A percentile compares a stretch with the other conserved stretches of the same genome.
These are phyloP conservation scores for Caenorhabditis brenneri DNA, from an alignment of 1,140 invertebrate species.

Conservation along the genomic window DNA sequence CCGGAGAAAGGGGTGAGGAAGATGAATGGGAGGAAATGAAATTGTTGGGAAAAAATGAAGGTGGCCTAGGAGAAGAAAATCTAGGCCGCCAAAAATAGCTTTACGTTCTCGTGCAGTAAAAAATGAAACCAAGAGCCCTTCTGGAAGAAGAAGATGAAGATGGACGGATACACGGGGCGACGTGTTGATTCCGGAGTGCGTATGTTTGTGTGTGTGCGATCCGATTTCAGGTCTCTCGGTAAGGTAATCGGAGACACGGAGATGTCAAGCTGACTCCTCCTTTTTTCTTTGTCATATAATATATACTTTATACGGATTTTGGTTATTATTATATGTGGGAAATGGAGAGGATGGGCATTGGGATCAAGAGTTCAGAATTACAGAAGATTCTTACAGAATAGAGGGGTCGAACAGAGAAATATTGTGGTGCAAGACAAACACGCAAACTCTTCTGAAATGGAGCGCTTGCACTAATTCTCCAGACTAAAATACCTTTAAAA, in stretches of 20 bases:
- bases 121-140: not conserved
- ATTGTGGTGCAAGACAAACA: too few species aligned
- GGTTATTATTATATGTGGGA: not conserved
- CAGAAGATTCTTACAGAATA: too few species aligned
- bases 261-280: not conserved
- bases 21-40: not conserved
- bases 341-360: not conserved
- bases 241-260: constrained; percentile 33
- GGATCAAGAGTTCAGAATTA: too few species aligned
- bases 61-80: not conserved
- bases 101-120: not conserved
- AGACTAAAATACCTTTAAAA: too few species aligned
- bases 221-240: constrained; percentile 13
- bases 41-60: not conserved
- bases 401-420: too few species aligned
- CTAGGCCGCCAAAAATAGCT: not conserved
- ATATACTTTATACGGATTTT: not conserved
- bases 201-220: too few species aligned
- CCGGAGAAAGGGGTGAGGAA: not conserved
- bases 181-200: constrained; percentile 1
- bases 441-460: too few species aligned
- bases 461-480: too few species aligned
- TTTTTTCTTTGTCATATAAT: not conserved
- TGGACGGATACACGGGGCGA: not conserved
- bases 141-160: not conserved